phyloP scores from a whole-genome alignment of 2,888 invertebrate genomes.

The Cyrtodaria siliqua region DNA sequence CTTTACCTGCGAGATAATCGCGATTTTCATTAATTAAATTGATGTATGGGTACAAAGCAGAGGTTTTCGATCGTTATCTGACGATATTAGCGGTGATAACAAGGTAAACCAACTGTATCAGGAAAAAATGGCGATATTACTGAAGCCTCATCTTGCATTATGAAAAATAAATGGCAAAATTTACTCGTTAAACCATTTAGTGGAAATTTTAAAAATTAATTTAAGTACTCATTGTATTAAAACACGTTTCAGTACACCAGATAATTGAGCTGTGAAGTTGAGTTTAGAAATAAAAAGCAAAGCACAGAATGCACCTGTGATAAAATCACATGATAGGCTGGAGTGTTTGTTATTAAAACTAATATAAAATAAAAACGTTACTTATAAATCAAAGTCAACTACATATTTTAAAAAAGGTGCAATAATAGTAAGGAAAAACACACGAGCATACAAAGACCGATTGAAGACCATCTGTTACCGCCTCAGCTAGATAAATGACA shows the following conservation, averaged over 20 bases:
- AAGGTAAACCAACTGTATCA: background rate
- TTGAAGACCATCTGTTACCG: no score
- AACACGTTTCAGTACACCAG: background rate
- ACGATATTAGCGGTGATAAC: slow-evolving; percentile 47
- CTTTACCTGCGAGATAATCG: slow-evolving; percentile 24
- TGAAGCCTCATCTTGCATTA: background rate
- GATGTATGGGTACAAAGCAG: slow-evolving; percentile 29
- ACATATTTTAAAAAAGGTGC: no score
- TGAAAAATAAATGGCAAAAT: background rate
- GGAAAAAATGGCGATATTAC: background rate
- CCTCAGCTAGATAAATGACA: no score
- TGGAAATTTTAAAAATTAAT: background rate
- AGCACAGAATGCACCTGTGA: no score
- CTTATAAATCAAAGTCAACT: no score
- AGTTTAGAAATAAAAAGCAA: no score
- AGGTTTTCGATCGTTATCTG: slow-evolving; percentile 37
- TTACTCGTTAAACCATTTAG: background rate
- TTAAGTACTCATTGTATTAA: background rate
- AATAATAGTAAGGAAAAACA: no score
- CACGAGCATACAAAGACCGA: no score
- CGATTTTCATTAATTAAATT: slow-evolving; percentile 43
- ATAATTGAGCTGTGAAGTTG: no score
- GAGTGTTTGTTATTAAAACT: no score
- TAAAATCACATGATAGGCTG: no score
- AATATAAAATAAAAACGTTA: no score